Evolutionary conservation across 2,797 vertebrate species (phyloP), one percentile per base, ranked within the genome.

Genomic region (Poeciliopsis infans): DNA sequence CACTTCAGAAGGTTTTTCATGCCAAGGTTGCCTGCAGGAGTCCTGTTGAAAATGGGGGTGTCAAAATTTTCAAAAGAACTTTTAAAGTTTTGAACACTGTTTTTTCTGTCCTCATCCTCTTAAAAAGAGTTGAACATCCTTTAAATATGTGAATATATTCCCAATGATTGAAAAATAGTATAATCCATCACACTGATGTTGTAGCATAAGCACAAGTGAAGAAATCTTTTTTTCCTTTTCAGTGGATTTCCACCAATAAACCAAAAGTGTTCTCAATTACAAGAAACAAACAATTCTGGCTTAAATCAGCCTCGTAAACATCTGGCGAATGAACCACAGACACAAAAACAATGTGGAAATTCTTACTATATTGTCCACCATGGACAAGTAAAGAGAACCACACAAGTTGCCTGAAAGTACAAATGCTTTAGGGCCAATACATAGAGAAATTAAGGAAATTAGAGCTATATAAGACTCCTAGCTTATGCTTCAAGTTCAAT

Each of bases 261-360:
- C 79, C 43, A 45, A 33, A 78, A 79, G 39, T 88, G 79, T 85
- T 89, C 78, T 70, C 79, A 74, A 88, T 92, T 87, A 85, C 59
- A 53, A 70, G 77, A 83, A 83, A 89, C 85, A 89, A 93, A 89
- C 87, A 92, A 81, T 76, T 78, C 75, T 78, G 79, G 83, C 81
- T 89, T 80, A 75, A 89, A 85, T 86, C 79, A 7, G 41, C 74
- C 71, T 87, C 76, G 83, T 77, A 92, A 91, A 93, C 89, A 91
- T 92, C 88, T 93, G 90, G 87, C 84, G 80, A 75, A 72, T 78
- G 77, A 78, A 80, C 85, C 76, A 76, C 83, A 72, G 83, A 76
- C 85, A 77, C 84, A 89, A 86, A 78, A 71, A 72, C 82, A 83
- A 84, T 72, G 79, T 82, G 83, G 72, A 75, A 75, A 81, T 72